A percentile compares a stretch with the other conserved stretches of the same genome.
These are phyloP conservation scores for Brachionus asplanchnoidis DNA, from an alignment of 1,140 invertebrate species.

Conservation along the genomic window DNA sequence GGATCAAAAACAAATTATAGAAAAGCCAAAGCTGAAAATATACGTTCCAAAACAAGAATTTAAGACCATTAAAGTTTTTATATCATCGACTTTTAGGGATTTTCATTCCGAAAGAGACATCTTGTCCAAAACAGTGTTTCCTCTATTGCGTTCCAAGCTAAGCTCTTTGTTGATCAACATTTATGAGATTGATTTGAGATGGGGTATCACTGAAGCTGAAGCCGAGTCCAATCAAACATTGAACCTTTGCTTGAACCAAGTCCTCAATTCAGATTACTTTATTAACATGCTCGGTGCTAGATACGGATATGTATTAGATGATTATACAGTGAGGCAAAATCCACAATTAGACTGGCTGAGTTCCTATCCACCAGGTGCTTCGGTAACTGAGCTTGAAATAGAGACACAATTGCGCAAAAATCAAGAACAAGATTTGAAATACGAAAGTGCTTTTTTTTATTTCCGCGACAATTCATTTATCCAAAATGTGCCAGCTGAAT, in stretches of 20 bases:
- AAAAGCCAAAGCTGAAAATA: background rate
- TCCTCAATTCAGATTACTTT: slow-evolving; percentile 56
- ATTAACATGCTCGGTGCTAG: slow-evolving; percentile 58
- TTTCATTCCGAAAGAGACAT: slow-evolving; percentile 60
- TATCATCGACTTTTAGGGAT: slow-evolving; percentile 60
- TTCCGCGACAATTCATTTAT: slow-evolving; percentile 48
- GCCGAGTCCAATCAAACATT: slow-evolving; percentile 49
- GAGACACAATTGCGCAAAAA: slow-evolving; percentile 53
- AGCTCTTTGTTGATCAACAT: slow-evolving; percentile 51
- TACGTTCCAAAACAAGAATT: slow-evolving; percentile 46
- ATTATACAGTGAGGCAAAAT: slow-evolving; percentile 48
- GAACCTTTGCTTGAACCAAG: slow-evolving; percentile 57
- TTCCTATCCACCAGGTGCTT: slow-evolving; percentile 51
- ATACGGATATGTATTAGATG: slow-evolving; percentile 47
- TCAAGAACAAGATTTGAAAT: slow-evolving; percentile 43
- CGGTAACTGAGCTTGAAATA: slow-evolving; percentile 58
- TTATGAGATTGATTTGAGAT: slow-evolving; percentile 58
- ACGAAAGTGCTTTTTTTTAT: slow-evolving; percentile 55
- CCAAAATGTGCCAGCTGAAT: slow-evolving; percentile 53
- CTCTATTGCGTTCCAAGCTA: slow-evolving; percentile 50
- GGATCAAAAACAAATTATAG: background rate
- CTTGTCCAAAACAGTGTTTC: slow-evolving; percentile 57
- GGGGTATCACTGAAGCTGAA: slow-evolving; percentile 59
- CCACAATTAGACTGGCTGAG: slow-evolving; percentile 55
- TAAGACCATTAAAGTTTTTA: slow-evolving; percentile 57